phyloP scores from a whole-genome alignment of 2,888 invertebrate genomes.

The Lysandra coridon region DNA sequence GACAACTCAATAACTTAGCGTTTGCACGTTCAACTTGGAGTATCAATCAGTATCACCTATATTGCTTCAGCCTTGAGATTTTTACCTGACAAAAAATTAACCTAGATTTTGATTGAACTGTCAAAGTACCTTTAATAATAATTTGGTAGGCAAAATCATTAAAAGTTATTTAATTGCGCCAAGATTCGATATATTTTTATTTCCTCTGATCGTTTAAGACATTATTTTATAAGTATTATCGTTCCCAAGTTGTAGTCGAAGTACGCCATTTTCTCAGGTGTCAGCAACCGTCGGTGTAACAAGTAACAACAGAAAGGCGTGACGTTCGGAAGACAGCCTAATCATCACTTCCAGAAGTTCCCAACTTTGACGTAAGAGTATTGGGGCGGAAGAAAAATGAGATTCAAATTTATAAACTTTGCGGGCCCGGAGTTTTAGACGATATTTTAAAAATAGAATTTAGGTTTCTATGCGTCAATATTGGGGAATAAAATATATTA shows the following conservation, averaged over 20 bases:
- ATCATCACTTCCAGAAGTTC: slow-evolving; percentile 59
- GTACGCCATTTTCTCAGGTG: slow-evolving; percentile 24
- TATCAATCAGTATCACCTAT: slow-evolving; percentile 9
- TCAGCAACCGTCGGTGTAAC: slow-evolving; percentile 21
- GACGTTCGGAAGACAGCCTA: slow-evolving; percentile 59
- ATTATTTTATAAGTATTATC: slow-evolving; percentile 4
- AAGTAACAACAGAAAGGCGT: slow-evolving; percentile 35
- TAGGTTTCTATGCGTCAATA: neutral
- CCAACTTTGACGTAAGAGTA: slow-evolving; percentile 13
- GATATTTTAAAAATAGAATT: slow-evolving; percentile 6
- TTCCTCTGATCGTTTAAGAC: neutral
- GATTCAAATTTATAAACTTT: slow-evolving; percentile 25
- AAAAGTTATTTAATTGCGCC: too few relatives aligned
- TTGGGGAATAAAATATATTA: neutral
- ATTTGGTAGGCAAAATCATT: neutral
- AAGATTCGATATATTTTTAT: neutral
- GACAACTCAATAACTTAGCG: slow-evolving; percentile 15
- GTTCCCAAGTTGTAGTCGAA: neutral
- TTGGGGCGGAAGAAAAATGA: slow-evolving; percentile 26
- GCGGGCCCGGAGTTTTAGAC: neutral
- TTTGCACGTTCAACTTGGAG: neutral
- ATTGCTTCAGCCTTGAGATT: neutral
- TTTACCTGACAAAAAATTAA: neutral
- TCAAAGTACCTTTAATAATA: too few relatives aligned
- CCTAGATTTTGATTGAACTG: too few relatives aligned